Percentiles rank a stretch among this genome's conserved stretches.
Conservation (phyloP, 2,888 invertebrate genomes). For the Rhabditoides inermis region DNA sequence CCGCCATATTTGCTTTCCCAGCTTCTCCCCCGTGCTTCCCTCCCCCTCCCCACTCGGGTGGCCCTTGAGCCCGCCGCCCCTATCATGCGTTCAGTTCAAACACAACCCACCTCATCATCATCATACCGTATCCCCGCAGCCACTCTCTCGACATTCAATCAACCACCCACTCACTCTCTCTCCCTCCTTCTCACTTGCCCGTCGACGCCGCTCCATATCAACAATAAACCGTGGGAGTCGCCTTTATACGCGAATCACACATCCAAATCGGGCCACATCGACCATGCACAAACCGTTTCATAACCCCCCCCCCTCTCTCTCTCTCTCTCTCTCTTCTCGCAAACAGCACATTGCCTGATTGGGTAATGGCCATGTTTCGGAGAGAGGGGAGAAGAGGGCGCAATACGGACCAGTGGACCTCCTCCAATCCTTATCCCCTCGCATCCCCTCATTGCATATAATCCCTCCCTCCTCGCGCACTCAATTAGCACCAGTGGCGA, state of each 20-base stretch:
- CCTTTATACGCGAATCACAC: too few relatives aligned
- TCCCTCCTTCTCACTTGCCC: neutral
- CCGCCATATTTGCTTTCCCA: neutral
- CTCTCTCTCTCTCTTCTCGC: too few relatives aligned
- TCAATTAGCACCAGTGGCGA: neutral
- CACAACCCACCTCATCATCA: neutral
- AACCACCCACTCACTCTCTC: neutral
- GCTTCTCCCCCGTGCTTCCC: neutral
- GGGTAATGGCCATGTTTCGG: neutral
- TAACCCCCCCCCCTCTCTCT: too few relatives aligned
- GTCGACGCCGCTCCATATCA: too few relatives aligned
- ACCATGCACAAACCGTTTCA: too few relatives aligned
- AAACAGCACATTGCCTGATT: neutral
- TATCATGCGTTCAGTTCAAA: neutral
- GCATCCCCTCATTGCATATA: neutral
- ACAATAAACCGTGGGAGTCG: too few relatives aligned
- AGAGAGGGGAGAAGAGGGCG: neutral
- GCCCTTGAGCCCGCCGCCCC: too few relatives aligned
- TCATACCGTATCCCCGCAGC: neutral
- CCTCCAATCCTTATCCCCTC: neutral
- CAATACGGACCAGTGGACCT: conserved; percentile 2
- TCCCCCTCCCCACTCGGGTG: too few relatives aligned
- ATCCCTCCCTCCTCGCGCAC: too few relatives aligned
- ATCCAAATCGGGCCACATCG: too few relatives aligned
- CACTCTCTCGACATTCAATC: neutral